Percentiles rank a stretch among this genome's conserved stretches.
Evolutionary conservation across 2,113 vertebrate genomes (phyloP).

Genomic region (Capricornis sumatraensis): DNA sequence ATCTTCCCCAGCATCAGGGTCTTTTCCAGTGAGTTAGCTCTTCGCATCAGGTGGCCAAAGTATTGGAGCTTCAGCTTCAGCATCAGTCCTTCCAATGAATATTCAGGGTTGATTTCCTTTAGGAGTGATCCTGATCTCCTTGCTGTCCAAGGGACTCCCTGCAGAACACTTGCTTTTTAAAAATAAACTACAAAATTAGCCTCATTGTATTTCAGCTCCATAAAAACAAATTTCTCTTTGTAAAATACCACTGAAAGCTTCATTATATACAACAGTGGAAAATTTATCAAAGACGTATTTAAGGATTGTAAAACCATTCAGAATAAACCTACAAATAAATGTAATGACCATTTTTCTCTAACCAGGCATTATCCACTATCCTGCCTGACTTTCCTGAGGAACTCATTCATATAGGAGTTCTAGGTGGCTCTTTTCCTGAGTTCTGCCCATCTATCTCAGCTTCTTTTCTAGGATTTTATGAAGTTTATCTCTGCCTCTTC

Average conservation of each 20-base stretch:
- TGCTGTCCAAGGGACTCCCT: background rate
- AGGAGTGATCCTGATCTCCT: background rate
- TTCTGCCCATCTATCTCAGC: background rate
- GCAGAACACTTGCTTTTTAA: background rate
- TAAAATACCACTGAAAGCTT: background rate
- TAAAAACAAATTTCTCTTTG: background rate
- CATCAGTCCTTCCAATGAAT: background rate
- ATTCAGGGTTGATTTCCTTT: background rate
- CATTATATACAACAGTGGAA: background rate
- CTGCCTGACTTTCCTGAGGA: background rate
- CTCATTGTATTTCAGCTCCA: background rate
- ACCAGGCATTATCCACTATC: background rate
- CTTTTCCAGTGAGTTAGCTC: background rate
- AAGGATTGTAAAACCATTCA: background rate
- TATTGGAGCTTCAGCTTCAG: background rate
- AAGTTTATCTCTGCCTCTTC: background rate
- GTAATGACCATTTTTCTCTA: background rate
- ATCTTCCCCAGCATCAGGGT: background rate
- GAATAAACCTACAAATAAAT: conserved; percentile 5
- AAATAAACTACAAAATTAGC: background rate
- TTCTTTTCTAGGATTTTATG: background rate
- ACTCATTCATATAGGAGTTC: background rate
- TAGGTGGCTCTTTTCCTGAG: background rate
- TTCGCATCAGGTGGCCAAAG: background rate
- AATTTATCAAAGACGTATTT: background rate